Base-by-base conservation (phyloP, 2,888 invertebrate species). In the Melanostoma scalare region DNA sequence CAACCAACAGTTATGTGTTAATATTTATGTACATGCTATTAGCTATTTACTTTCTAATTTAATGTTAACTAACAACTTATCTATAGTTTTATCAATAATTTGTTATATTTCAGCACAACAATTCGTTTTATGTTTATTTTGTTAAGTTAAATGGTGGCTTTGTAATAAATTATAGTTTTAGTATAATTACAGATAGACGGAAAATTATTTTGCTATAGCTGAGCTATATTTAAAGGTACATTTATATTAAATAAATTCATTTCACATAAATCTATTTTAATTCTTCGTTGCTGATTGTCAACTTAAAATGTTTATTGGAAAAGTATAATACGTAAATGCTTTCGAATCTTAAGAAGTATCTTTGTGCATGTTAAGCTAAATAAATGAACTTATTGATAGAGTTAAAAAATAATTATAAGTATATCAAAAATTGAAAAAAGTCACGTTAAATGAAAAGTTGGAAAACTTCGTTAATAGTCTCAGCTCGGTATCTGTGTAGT, bases 21-120 rank as follows among this genome's bases (percentile, higher is more conserved):
- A 79, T 79, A 69, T 31, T 58, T 76, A 63, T 84, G 53, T 84
- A 84, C 84, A 84, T 44, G 60, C 31, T 48, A 50, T 67, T 53
- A 35, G 61, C 52, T 42, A 31, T 55, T 42, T 67, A 33, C 58
- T 69, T 74, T 84, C 79, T 84, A 84, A 84, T 58, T 75, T 74
- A 67, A 84, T 84, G 84, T 84, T 84, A 84, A 84, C 84, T 84
- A 84, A 74, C 84, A 84, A 84, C 84, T 84, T 84, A 84, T 65
- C 74, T 79, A 76, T n/a, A 74, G 69, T 44, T 40, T 84, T 58
- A 61, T 79, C n/a, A 68, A 76, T 76, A 35, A 30, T 67, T 6
- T 20, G 40, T 35, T 20, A 10, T 63, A 52, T 46, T 61, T 73
- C 36, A 69, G 68, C 40, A 72, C 53, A 81, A 81, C 63, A 81